Conservation (phyloP, 2,797 vertebrate genomes). For the Heterohyrax brucei region DNA sequence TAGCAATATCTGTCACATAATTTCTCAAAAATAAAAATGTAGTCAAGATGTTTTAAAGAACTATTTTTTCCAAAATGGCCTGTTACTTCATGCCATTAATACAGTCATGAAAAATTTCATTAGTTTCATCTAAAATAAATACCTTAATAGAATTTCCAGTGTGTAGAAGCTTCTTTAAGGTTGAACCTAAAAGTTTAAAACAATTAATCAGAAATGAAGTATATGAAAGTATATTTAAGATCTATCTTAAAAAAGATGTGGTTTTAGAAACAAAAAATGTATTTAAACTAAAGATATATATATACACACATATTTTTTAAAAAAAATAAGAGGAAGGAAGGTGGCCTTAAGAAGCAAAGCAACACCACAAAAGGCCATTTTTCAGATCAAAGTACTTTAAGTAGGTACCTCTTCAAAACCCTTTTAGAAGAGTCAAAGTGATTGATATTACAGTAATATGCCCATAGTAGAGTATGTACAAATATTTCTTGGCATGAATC, state of each 20-base stretch:
- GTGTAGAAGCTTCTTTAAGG: slow-evolving; percentile 99
- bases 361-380: slow-evolving; percentile 11
- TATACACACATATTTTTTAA: too few relatives aligned
- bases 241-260: slow-evolving; percentile 35
- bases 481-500: slow-evolving; percentile 41
- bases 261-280: slow-evolving; percentile 64
- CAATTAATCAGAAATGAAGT: slow-evolving; percentile 69
- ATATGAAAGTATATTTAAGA: slow-evolving; percentile 61
- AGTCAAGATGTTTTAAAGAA: slow-evolving; percentile 2
- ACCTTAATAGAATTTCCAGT: slow-evolving; percentile 99
- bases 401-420: slow-evolving; percentile 62
- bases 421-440: slow-evolving; percentile 50
- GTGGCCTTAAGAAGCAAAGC: slow-evolving; percentile 65
- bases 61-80: neutral
- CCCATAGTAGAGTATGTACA: neutral
- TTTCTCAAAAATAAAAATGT: slow-evolving; percentile 64
- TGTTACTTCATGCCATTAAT: slow-evolving; percentile 34
- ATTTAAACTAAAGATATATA: slow-evolving; percentile 5
- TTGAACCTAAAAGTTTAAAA: slow-evolving; percentile 93
- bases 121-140: slow-evolving; percentile 76
- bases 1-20: neutral
- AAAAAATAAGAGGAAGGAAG: slow-evolving; percentile 50
- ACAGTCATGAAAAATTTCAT: slow-evolving; percentile 47
- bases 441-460: slow-evolving; percentile 44
- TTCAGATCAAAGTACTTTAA: slow-evolving; percentile 62